Evolutionary conservation across 2,888 invertebrate species (phyloP).

Genomic region (Allophyes oxyacanthae): DNA sequence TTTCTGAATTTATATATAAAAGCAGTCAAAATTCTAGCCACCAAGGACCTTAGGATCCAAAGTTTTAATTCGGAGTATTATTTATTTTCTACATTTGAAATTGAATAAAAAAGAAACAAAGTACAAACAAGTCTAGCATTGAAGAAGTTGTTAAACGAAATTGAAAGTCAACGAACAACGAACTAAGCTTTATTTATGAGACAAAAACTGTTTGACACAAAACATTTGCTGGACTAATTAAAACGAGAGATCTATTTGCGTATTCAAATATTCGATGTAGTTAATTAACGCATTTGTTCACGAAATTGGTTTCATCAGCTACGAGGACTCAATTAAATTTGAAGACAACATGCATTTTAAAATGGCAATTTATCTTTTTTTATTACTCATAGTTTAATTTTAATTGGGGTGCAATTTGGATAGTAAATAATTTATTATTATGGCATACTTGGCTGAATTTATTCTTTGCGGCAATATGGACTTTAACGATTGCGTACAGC

Average conservation of each 20-base stretch:
- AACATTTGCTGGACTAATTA: conserved; percentile 54
- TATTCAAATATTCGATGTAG: conserved; percentile 54
- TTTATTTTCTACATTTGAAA: conserved; percentile 26
- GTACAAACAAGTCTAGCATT: conserved; percentile 22
- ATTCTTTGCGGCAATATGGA: no score
- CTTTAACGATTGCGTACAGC: no score
- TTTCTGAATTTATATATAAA: neutral
- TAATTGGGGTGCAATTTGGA: conserved; percentile 8
- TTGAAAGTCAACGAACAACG: conserved; percentile 38
- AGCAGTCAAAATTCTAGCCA: neutral
- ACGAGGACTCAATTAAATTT: conserved; percentile 31
- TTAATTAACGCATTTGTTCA: conserved; percentile 58
- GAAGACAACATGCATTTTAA: conserved; percentile 35
- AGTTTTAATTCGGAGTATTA: conserved; percentile 15
- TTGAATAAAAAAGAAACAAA: conserved; percentile 20
- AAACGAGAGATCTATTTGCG: conserved; percentile 51
- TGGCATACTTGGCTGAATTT: no score
- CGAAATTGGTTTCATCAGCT: conserved; percentile 49
- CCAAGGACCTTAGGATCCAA: neutral
- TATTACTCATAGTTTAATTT: conserved; percentile 17
- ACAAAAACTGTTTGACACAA: conserved; percentile 52
- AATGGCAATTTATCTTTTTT: conserved; percentile 22
- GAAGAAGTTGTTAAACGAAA: conserved; percentile 37
- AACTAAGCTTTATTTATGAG: conserved; percentile 49
- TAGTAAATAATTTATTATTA: neutral